Conservation (phyloP, 2,113 vertebrate genomes). For the Lophura nycthemera region DNA sequence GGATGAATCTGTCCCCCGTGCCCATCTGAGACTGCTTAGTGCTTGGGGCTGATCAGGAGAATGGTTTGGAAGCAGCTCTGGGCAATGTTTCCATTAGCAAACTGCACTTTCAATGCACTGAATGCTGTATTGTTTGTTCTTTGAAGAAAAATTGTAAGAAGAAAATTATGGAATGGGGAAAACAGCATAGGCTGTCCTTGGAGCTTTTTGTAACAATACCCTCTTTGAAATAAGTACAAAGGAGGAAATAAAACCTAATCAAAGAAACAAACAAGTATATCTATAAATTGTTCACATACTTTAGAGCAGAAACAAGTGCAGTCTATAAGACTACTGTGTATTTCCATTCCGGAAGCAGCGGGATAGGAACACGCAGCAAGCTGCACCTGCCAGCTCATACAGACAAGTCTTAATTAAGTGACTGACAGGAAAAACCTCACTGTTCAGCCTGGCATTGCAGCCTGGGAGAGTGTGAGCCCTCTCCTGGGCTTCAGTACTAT, state of each 20-base stretch:
- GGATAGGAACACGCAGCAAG: background rate
- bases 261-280: background rate
- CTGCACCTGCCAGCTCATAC: background rate
- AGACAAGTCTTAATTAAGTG: background rate
- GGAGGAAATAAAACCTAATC: conserved; percentile 26
- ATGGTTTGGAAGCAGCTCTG: background rate
- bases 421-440: background rate
- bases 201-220: background rate
- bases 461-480: background rate
- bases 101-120: background rate
- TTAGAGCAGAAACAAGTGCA: background rate
- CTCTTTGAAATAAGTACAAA: conserved; percentile 21
- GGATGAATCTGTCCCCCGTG: background rate
- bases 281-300: background rate
- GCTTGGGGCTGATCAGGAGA: background rate
- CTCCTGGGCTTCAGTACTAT: background rate
- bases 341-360: background rate
- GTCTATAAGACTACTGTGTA: background rate
- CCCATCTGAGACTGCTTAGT: background rate
- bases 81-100: background rate
- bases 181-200: conserved; percentile 1
- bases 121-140: conserved; percentile 1
- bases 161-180: conserved; percentile 9
- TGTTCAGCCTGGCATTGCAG: background rate
- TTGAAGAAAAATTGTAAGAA: conserved; percentile 29